phyloP scores from a whole-genome alignment of 1,140 invertebrate genomes.

The Dreissena polymorpha region DNA sequence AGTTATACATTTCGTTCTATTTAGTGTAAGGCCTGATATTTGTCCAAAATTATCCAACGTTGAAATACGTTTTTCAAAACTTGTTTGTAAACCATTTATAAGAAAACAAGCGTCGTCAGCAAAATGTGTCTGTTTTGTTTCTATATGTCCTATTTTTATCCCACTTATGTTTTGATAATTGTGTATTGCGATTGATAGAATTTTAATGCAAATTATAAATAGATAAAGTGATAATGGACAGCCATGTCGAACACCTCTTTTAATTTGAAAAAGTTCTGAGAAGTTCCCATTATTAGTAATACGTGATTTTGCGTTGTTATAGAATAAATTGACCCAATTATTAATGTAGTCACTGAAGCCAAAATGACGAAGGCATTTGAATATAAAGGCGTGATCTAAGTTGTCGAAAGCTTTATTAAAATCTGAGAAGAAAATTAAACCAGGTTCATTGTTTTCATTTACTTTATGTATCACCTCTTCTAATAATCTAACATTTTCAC shows the following conservation, averaged over 20 bases:
- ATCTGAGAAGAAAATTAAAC: too few species aligned
- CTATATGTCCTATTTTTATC: too few species aligned
- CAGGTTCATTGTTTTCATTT: too few species aligned
- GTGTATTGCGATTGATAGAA: too few species aligned
- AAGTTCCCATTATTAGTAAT: conserved; percentile 13
- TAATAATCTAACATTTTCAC: conserved; percentile 25
- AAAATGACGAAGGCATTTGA: not conserved
- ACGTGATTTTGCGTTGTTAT: not conserved
- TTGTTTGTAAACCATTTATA: too few species aligned
- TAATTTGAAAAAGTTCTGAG: not conserved
- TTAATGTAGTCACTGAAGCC: not conserved
- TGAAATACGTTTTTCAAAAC: too few species aligned
- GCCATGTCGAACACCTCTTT: conserved; percentile 1
- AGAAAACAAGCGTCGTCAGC: too few species aligned
- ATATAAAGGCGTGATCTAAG: not conserved
- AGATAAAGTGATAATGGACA: not conserved
- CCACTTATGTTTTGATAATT: too few species aligned
- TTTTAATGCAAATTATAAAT: too few species aligned
- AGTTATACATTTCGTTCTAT: not conserved
- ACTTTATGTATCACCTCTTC: too few species aligned
- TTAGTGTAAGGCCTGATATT: conserved; percentile 9
- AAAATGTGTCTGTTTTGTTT: too few species aligned
- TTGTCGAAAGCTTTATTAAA: conserved; percentile 5
- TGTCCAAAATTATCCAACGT: not conserved
- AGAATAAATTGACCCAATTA: not conserved